These are phyloP conservation scores for Meta bourneti DNA, from an alignment of 2,888 invertebrate species.

Conservation along the genomic window DNA sequence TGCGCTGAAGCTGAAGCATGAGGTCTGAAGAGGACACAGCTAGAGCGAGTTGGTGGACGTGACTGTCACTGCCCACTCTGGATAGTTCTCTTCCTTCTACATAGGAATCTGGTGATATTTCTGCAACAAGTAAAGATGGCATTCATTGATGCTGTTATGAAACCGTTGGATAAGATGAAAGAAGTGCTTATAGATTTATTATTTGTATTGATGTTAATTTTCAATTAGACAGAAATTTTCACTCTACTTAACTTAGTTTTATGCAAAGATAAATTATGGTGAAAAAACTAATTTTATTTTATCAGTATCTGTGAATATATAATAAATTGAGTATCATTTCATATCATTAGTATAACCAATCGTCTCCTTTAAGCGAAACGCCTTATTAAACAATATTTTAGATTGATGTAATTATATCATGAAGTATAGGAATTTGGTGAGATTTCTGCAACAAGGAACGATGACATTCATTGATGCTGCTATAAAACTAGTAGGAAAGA, in stretches of 20 bases:
- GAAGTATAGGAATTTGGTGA: too few relatives aligned
- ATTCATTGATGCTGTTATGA: background rate
- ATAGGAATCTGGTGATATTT: slow-evolving; percentile 29
- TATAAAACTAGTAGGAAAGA: too few relatives aligned
- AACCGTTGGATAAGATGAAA: background rate
- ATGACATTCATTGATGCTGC: too few relatives aligned
- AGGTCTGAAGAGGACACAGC: slow-evolving; percentile 77
- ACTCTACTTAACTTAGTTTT: background rate
- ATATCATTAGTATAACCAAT: too few relatives aligned
- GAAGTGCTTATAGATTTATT: background rate
- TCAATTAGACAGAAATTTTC: background rate
- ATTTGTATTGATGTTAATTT: too few relatives aligned
- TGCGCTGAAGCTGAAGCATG: slow-evolving; percentile 82
- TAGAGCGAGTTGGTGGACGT: slow-evolving; percentile 54
- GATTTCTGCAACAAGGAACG: too few relatives aligned
- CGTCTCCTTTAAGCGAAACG: too few relatives aligned
- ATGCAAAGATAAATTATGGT: background rate
- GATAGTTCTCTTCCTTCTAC: slow-evolving; percentile 46
- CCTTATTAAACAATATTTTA: too few relatives aligned
- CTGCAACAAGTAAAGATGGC: slow-evolving; percentile 1
- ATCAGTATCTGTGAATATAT: background rate
- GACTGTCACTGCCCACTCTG: slow-evolving; percentile 66
- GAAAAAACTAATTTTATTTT: too few relatives aligned
- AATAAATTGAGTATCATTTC: too few relatives aligned
- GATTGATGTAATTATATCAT: too few relatives aligned